These are phyloP conservation scores for Sturnira hondurensis DNA, from an alignment of 2,113 vertebrate genomes.

Conservation along the genomic window DNA sequence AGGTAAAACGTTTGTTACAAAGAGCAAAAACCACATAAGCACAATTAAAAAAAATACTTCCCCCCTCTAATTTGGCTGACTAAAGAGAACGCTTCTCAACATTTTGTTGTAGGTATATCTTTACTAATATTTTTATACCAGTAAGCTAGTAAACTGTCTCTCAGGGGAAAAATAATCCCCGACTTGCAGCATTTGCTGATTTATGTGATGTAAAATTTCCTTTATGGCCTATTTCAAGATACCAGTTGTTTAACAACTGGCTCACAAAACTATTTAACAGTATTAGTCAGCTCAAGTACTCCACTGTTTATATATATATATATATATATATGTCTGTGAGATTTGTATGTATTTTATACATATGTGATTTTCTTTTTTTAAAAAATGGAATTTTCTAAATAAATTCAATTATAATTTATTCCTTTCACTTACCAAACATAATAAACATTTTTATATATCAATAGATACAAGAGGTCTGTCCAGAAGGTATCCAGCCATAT, in stretches of 20 bases:
- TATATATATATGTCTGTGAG: not conserved
- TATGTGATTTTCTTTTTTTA: not conserved
- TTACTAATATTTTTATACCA: not conserved
- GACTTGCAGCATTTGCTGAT: conserved; percentile 2
- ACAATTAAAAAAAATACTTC: not conserved
- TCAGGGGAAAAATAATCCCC: not conserved
- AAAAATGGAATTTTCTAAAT: not conserved
- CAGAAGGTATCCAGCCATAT: too few species aligned
- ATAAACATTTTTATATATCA: not conserved
- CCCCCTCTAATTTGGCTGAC: not conserved
- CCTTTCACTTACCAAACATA: conserved; percentile 22
- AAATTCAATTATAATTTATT: conserved; percentile 6
- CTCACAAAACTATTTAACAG: not conserved
- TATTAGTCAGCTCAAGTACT: not conserved
- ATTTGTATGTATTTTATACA: not conserved
- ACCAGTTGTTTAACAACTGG: conserved; percentile 13
- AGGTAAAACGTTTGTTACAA: not conserved
- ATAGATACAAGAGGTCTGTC: not conserved
- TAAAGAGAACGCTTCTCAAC: conserved; percentile 36
- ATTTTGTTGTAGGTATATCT: not conserved
- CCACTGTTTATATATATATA: not conserved
- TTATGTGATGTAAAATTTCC: not conserved
- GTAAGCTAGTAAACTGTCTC: not conserved
- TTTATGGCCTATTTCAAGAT: not conserved
- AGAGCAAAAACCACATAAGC: not conserved